Percentiles rank a stretch among this genome's conserved stretches.
Conservation (phyloP, 2,888 invertebrate genomes). For the Acleris emargana region DNA sequence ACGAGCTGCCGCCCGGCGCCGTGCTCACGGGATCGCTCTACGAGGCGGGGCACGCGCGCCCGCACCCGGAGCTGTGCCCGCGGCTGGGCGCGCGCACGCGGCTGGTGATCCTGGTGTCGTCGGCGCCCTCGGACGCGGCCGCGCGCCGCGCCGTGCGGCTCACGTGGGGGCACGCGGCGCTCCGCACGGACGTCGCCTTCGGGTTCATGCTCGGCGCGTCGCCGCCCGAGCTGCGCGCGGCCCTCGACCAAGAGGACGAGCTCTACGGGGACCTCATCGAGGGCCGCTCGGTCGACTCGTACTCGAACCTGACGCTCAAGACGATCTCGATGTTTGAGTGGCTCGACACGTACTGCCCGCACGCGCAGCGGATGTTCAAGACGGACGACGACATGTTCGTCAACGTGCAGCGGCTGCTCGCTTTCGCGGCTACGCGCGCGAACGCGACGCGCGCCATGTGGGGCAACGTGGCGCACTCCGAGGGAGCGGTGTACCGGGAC, state of each 20-base stretch:
- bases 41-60: conserved; percentile 87
- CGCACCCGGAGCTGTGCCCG: conserved; percentile 87
- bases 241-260: conserved; percentile 86
- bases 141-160: conserved; percentile 90
- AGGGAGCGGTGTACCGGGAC: too few species aligned
- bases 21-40: conserved; percentile 83
- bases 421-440: conserved; percentile 84
- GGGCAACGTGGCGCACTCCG: too few species aligned
- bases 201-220: conserved; percentile 87
- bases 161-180: conserved; percentile 91
- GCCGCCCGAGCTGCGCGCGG: conserved; percentile 71
- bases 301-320: conserved; percentile 92
- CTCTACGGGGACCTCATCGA: conserved; percentile 91
- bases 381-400: conserved; percentile 96
- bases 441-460: conserved; percentile 89
- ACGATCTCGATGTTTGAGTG: conserved; percentile 92
- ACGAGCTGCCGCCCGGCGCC: too few species aligned
- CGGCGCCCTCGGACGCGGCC: conserved; percentile 88
- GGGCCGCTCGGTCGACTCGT: conserved; percentile 89
- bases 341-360: conserved; percentile 90
- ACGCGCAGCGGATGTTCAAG: conserved; percentile 90
- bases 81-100: conserved; percentile 85
- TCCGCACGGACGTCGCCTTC: conserved; percentile 85
- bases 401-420: conserved; percentile 89
- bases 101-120: conserved; percentile 88